These are phyloP conservation scores for Melanerpes formicivorus DNA, from an alignment of 2,113 vertebrate species.

Conservation along the genomic window DNA sequence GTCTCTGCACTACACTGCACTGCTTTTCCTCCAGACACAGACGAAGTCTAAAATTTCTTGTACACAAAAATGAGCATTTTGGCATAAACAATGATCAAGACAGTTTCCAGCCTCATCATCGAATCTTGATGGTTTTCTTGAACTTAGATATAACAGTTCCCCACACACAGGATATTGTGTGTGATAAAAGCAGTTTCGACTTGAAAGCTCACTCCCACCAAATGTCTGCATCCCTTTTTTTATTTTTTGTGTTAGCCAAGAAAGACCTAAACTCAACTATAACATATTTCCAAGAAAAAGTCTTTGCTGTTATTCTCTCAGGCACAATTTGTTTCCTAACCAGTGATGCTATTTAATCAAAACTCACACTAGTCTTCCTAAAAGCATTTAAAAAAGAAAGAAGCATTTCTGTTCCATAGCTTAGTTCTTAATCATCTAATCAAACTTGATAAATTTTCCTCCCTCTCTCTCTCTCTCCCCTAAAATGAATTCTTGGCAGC, in stretches of 20 bases:
- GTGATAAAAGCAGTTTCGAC: conserved; percentile 46
- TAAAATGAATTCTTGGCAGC: conserved; percentile 70
- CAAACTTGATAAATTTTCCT: conserved; percentile 65
- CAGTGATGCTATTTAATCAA: conserved; percentile 69
- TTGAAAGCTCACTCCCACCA: conserved; percentile 64
- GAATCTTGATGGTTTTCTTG: conserved; percentile 67
- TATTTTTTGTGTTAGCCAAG: conserved; percentile 41
- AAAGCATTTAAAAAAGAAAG: conserved; percentile 68
- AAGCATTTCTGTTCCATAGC: conserved; percentile 45
- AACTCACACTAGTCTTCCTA: conserved; percentile 60
- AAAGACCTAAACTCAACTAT: conserved; percentile 65
- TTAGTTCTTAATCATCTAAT: conserved; percentile 67
- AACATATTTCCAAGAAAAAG: conserved; percentile 68
- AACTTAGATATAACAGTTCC: conserved; percentile 69
- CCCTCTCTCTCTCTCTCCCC: conserved; percentile 26
- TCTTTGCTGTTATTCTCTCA: conserved; percentile 56
- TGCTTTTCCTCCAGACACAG: conserved; percentile 33
- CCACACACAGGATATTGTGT: conserved; percentile 61
- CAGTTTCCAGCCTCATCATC: conserved; percentile 60
- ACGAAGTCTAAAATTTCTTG: conserved; percentile 17
- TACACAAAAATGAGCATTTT: conserved; percentile 70
- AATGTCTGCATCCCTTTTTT: background rate
- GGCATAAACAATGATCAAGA: conserved; percentile 66
- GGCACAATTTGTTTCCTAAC: conserved; percentile 71
- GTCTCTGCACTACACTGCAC: background rate